Evolutionary conservation across 35 echinoderm and acorn worm species (phyloP).

Genomic region (Ptychodera flava): DNA sequence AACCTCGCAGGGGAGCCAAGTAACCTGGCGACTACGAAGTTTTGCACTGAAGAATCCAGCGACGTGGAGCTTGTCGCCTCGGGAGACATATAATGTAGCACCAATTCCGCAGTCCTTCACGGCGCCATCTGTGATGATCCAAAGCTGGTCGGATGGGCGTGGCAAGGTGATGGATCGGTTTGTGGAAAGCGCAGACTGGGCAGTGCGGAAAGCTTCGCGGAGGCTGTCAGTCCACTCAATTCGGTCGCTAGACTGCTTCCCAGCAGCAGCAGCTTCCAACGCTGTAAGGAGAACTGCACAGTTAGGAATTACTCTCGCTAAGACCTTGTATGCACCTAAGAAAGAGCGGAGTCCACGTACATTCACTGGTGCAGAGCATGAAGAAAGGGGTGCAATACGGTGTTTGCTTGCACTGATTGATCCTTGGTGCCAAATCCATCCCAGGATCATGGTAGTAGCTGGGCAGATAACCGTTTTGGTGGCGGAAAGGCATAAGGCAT

Average conservation of each 20-base stretch:
- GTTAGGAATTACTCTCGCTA: neutral
- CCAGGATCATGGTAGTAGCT: neutral
- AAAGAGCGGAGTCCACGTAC: neutral
- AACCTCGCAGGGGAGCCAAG: neutral
- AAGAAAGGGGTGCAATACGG: neutral
- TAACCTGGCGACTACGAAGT: neutral
- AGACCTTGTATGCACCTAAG: slow-evolving; percentile 6
- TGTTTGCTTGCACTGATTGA: neutral
- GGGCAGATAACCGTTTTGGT: neutral
- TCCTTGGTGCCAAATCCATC: slow-evolving; percentile 1
- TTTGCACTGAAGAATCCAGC: slow-evolving; percentile 4
- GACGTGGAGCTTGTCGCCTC: neutral
- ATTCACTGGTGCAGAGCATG: neutral
- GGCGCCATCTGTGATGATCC: slow-evolving; percentile 5
- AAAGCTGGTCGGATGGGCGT: neutral
- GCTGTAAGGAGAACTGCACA: neutral
- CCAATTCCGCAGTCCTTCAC: neutral
- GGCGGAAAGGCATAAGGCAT: neutral
- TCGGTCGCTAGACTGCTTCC: neutral
- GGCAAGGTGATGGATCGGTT: neutral
- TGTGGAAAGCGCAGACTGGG: neutral
- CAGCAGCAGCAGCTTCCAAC: neutral
- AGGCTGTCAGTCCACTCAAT: neutral
- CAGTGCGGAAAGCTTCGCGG: neutral
- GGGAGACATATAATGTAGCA: slow-evolving; percentile 1